Base-by-base conservation (phyloP, 2,113 vertebrate genomes). In the Cyprinus carpio region DNA sequence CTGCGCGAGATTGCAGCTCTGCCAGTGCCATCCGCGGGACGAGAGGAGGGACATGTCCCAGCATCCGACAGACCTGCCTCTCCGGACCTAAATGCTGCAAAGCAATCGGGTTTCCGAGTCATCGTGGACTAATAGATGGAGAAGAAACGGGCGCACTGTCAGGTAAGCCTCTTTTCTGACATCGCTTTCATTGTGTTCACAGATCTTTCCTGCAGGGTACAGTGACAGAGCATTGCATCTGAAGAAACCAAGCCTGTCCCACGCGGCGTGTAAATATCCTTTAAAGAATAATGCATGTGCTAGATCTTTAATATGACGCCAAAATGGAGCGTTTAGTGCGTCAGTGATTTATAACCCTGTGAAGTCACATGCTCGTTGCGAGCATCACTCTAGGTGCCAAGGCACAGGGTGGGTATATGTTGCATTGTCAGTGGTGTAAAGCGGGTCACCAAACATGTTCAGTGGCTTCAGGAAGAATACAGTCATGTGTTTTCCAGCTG, bases 1-100 rank as follows among this genome's bases (percentile, higher is more conserved):
- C 64, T 69, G 76, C 56, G 81, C 75, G 86, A 81, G 80, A 67
- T 82, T 87, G 89, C 89, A 84, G 84, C 56, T 80, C 75, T 51
- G 74, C 69, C 81, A 62, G 81, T 64, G 81, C 87, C 67, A 83
- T 23, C 54, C 46, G 58, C 67, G 43, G 77, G 82, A 82, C 77
- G 37, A 78, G 84, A 37, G 51, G 27, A 54, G 58, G 81, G 75
- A 40, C 69, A 75, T 71, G 84, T 77, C 54, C 56, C 80, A 80
- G 46, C 71, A 60, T 72, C 79, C 34, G 37, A 72, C 60, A 56
- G 58, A 69, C 65, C 56, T 83, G 71, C 64, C 64, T 58, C 67
- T 43, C 46, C 25, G 75, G 79, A 85, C 82, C 78, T 85, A 75
- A 58, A 65, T 75, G 82, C 76, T n/a, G 40, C 25, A n/a, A 77